A percentile compares a stretch with the other conserved stretches of the same genome.
Conservation (phyloP, 2,888 invertebrate genomes). For the Brenthis ino region DNA sequence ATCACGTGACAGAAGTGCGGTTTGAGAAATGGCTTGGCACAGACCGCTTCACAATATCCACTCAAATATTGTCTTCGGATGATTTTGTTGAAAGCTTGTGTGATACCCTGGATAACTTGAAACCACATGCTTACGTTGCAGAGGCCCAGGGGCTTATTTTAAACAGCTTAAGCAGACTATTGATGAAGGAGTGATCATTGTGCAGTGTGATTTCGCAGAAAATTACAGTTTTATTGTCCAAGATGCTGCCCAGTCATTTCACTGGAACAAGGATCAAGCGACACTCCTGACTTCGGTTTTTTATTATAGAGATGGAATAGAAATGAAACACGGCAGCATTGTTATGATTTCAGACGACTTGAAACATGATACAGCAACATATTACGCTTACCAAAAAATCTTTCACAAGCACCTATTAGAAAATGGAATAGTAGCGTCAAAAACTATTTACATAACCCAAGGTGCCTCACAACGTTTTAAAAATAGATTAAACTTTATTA, state of each 20-base stretch:
- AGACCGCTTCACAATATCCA: conserved; percentile 19
- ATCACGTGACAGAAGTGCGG: conserved; percentile 36
- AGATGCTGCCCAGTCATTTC: conserved; percentile 34
- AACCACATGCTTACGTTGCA: conserved; percentile 35
- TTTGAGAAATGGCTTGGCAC: conserved; percentile 33
- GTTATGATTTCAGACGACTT: conserved; percentile 12
- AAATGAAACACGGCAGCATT: conserved; percentile 7
- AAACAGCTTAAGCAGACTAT: conserved; percentile 32
- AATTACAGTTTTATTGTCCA: conserved; percentile 36
- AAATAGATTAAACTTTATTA: conserved; percentile 35
- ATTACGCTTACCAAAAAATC: conserved; percentile 1
- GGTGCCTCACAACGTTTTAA: neutral
- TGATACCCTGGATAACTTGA: conserved; percentile 31
- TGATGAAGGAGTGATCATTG: conserved; percentile 28
- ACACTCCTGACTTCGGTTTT: neutral
- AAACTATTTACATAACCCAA: conserved; percentile 1
- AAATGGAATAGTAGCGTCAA: neutral
- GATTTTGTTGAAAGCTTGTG: conserved; percentile 36
- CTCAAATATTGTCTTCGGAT: conserved; percentile 36
- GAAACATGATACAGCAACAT: conserved; percentile 8
- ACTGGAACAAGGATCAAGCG: neutral
- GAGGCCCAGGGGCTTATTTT: conserved; percentile 35
- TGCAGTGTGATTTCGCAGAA: conserved; percentile 35
- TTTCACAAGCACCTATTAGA: neutral
- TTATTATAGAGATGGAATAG: neutral